phyloP scores from a whole-genome alignment of 1,140 invertebrate genomes.

The Holotrichia oblita region DNA sequence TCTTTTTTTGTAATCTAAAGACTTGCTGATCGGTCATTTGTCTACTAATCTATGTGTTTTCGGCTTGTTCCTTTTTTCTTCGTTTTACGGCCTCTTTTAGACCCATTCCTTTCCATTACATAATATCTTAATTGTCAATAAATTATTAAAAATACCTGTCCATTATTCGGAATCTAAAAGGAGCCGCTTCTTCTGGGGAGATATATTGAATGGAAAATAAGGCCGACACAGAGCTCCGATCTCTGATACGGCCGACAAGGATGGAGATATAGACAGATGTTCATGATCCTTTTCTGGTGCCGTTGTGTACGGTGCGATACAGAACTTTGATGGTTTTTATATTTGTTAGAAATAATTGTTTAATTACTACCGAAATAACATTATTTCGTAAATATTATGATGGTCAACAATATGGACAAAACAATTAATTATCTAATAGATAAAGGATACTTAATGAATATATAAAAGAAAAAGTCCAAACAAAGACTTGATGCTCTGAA shows the following conservation, averaged over 20 bases:
- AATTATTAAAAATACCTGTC: conserved; percentile 40
- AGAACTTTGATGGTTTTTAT: no score
- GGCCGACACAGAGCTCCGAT: conserved; percentile 22
- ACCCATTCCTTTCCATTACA: conserved; percentile 33
- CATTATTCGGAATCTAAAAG: conserved; percentile 37
- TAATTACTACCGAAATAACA: no score
- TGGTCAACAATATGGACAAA: no score
- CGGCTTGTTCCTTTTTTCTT: conserved; percentile 6
- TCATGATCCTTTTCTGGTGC: neutral
- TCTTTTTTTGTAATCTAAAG: conserved; percentile 4
- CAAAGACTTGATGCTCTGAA: no score
- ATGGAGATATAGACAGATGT: neutral
- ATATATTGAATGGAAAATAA: conserved; percentile 40
- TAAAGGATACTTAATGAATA: no score
- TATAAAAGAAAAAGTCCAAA: no score
- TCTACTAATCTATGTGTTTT: conserved; percentile 32
- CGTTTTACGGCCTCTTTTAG: conserved; percentile 18
- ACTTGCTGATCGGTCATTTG: conserved; percentile 26
- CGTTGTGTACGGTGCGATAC: neutral
- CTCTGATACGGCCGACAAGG: neutral
- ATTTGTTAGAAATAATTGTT: no score
- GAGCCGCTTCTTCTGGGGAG: conserved; percentile 36
- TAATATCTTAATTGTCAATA: conserved; percentile 41
- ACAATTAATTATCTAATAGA: no score
- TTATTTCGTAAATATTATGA: no score